phyloP scores from a whole-genome alignment of 1,140 invertebrate genomes.

The Coenobita brevimanus region DNA sequence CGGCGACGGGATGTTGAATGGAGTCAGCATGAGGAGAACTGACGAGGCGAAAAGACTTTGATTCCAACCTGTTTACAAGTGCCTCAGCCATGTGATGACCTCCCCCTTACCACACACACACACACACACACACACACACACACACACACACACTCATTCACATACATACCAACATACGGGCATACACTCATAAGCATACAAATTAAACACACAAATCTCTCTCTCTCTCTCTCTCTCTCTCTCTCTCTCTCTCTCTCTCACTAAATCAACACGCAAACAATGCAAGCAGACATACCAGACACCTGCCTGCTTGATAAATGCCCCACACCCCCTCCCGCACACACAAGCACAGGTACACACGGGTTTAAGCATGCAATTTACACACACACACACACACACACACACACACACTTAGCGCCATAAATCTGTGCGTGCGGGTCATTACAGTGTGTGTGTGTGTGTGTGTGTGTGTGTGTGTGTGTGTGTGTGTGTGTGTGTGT shows the following conservation, averaged over 20 bases:
- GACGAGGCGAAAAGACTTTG: too few relatives aligned
- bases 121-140: too few relatives aligned
- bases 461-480: conserved; percentile 23
- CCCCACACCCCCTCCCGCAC: neutral
- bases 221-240: conserved; percentile 11
- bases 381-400: neutral
- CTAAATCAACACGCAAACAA: neutral
- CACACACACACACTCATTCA: too few relatives aligned
- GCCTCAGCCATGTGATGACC: too few relatives aligned
- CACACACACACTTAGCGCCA: neutral
- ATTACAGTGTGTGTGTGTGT: neutral
- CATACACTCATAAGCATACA: neutral
- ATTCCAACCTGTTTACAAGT: too few relatives aligned
- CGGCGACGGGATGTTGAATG: too few relatives aligned
- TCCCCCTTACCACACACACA: too few relatives aligned
- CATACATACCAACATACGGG: too few relatives aligned
- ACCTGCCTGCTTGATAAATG: neutral
- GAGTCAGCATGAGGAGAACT: too few relatives aligned
- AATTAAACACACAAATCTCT: too few relatives aligned
- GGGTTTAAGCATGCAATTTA: neutral
- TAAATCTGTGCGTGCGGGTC: neutral
- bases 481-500: conserved; percentile 23
- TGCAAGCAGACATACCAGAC: neutral
- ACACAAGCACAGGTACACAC: neutral
- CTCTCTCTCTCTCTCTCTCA: conserved; percentile 11